Conservation (phyloP, 2,797 vertebrate species). For the Pelochelys cantorii region DNA sequence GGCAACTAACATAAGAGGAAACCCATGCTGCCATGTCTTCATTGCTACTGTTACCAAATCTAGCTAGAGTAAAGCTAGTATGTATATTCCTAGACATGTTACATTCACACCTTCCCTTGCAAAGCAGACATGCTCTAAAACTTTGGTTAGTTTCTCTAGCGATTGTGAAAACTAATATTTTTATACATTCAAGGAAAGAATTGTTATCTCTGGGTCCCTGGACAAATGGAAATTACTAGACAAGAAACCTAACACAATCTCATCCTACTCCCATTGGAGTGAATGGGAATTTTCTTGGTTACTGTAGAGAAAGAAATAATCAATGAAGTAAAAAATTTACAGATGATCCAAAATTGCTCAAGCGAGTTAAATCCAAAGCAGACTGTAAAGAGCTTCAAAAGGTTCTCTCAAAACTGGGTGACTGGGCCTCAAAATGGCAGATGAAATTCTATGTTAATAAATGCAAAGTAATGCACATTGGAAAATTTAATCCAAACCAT, state of each 20-base stretch:
- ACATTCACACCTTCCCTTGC: background rate
- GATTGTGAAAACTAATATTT: constrained; percentile 44
- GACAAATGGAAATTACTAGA: background rate
- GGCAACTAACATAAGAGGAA: background rate
- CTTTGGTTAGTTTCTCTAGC: constrained; percentile 42
- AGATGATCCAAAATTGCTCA: no score
- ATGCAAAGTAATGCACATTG: no score
- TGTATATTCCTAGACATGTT: background rate
- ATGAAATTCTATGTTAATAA: no score
- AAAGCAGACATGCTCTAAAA: background rate
- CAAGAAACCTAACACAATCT: background rate
- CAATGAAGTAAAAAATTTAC: no score
- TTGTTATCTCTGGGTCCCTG: constrained; percentile 8
- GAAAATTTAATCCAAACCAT: no score
- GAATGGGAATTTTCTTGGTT: background rate
- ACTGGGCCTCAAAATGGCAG: no score
- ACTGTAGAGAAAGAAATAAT: no score
- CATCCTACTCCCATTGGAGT: background rate
- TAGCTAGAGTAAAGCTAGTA: background rate
- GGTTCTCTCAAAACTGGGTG: no score
- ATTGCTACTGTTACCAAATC: background rate
- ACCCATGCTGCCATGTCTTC: background rate
- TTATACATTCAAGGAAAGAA: constrained; percentile 49
- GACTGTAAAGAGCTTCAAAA: no score
- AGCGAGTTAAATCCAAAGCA: no score